These are phyloP conservation scores for Gymnoscopelus braueri DNA, from an alignment of 2,797 vertebrate species.

Conservation along the genomic window DNA sequence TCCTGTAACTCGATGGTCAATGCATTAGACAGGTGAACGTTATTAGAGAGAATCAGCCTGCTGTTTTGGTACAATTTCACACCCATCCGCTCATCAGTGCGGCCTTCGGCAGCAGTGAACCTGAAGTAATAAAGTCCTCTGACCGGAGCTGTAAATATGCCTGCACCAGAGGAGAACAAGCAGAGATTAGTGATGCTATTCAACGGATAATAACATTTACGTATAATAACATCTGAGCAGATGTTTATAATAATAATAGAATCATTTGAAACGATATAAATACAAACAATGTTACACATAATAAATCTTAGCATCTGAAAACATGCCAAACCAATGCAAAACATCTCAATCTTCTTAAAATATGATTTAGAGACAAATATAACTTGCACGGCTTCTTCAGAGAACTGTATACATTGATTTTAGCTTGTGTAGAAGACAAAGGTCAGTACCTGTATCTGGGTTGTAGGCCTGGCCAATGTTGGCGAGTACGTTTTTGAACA, in stretches of 20 bases:
- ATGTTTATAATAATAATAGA: no score
- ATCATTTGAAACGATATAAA: no score
- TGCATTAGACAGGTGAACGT: neutral
- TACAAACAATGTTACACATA: no score
- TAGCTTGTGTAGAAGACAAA: neutral
- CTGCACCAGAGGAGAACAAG: constrained; percentile 20
- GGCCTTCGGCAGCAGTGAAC: neutral
- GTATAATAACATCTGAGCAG: no score
- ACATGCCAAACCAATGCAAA: no score
- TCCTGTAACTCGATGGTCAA: constrained; percentile 29
- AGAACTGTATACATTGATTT: neutral
- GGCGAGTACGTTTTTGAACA: constrained; percentile 22
- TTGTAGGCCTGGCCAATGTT: constrained; percentile 29
- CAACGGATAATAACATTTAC: no score
- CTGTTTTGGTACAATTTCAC: constrained; percentile 13
- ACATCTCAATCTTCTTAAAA: no score
- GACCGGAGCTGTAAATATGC: constrained; percentile 37
- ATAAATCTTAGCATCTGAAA: no score
- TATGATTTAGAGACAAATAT: no score
- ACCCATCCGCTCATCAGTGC: rapidly evolving
- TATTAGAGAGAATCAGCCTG: rapidly evolving
- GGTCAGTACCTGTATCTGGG: constrained; percentile 28
- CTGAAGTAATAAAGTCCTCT: constrained; percentile 29
- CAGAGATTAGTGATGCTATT: neutral
- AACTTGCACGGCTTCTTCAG: no score